Evolutionary conservation across 2,888 invertebrate species (phyloP), one percentile per base, ranked within the genome.

Genomic region (Oxycera nigricornis): DNA sequence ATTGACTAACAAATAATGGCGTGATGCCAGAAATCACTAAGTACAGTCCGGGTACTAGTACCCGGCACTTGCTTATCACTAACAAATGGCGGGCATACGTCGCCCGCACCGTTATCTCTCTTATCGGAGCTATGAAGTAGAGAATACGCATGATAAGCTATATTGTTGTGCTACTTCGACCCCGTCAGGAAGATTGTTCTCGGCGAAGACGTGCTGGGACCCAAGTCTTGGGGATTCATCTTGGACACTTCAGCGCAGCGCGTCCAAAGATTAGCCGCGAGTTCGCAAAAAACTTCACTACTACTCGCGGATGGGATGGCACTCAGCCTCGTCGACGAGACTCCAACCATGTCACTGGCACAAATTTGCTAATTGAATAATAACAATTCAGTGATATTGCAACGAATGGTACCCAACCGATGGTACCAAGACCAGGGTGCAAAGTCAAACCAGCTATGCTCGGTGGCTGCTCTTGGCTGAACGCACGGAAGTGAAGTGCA

Each of bases 61-160:
- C 31, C 31, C 31, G 31, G 31, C 17, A 61, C 31, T n/a, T 7
- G 24, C 31, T 31, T 61, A 61, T 61, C 61, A 31, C 31, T 28
- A 26, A n/a, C 22, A 11, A 55, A 4, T 20, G 3, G 7, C 11
- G 7, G 4, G 24, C 31, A 61, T 30, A 9, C 31, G 20, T 31
- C 35, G 20, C 61, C 52, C 61, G 31, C 61, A 17, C 61, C 9
- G 61, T 31, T 61, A 61, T 61, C 61, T 17, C 26, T 28, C 61
- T 61, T 61, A 61, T 61, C 61, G 20, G 2, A 26, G 3, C 31
- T 3, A 3, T n/a, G n/a, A 17, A 14, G 28, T 11, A 57, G 14
- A 24, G 14, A 9, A 26, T 28, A 26, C 57, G 26, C 24, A 14
- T 26, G 28, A 26, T 26, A 57, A 57, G 6, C 28, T n/a, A n/a